These are phyloP conservation scores for Leptestheria dahalacensis DNA, from an alignment of 1,140 invertebrate species.

Conservation along the genomic window DNA sequence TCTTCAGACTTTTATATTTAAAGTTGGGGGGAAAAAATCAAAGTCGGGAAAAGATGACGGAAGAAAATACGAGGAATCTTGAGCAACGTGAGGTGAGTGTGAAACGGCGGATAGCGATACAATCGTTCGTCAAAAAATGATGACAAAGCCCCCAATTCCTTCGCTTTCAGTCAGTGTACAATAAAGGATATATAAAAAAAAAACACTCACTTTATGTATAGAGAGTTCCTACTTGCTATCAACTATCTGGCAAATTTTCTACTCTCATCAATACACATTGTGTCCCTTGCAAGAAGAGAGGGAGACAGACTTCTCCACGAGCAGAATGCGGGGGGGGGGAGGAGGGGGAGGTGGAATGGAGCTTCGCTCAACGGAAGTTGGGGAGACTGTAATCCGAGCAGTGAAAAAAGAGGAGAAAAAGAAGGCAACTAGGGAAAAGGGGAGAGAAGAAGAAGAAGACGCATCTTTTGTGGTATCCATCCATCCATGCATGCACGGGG, in stretches of 20 bases:
- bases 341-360: background rate
- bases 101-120: background rate
- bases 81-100: too few relatives aligned
- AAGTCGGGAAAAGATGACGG: too few relatives aligned
- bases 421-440: too few relatives aligned
- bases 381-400: background rate
- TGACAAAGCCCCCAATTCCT: background rate
- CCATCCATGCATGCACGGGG: too few relatives aligned
- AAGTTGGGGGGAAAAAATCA: too few relatives aligned
- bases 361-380: background rate
- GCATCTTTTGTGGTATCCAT: background rate
- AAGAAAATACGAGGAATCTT: too few relatives aligned
- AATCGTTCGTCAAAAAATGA: too few relatives aligned
- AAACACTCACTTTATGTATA: background rate
- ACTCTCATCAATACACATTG: background rate
- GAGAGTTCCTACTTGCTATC: background rate
- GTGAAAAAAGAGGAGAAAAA: too few relatives aligned
- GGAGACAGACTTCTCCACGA: background rate
- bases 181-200: background rate
- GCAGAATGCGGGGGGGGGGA: too few relatives aligned
- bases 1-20: too few relatives aligned
- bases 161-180: background rate
- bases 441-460: too few relatives aligned
- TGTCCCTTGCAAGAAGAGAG: background rate
- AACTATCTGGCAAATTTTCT: background rate